Evolutionary conservation across 2,113 vertebrate species (phyloP).

Genomic region (Lophochroa leadbeateri): DNA sequence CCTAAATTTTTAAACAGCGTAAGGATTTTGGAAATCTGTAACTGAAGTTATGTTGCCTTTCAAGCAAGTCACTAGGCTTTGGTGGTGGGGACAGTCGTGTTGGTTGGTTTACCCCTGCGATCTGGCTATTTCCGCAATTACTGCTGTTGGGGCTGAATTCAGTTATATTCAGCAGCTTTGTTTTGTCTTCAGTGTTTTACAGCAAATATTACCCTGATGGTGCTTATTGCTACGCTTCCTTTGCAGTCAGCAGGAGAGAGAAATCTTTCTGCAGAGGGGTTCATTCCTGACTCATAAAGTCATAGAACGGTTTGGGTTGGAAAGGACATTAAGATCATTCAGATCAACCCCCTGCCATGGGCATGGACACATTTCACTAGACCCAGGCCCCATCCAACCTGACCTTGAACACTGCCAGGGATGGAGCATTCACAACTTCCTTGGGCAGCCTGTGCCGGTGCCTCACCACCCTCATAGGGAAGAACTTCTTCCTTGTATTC

Average conservation of each 20-base stretch:
- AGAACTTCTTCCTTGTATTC: background rate
- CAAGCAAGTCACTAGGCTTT: background rate
- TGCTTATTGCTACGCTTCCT: background rate
- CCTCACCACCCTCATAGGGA: background rate
- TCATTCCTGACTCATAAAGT: background rate
- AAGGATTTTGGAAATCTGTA: background rate
- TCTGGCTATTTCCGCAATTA: background rate
- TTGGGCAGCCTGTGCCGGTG: background rate
- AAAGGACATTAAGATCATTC: background rate
- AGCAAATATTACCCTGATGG: background rate
- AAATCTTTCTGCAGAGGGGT: background rate
- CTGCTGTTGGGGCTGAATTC: background rate
- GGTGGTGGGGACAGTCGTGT: background rate
- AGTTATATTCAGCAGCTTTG: background rate
- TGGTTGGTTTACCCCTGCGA: background rate
- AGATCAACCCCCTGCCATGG: background rate
- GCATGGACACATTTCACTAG: background rate
- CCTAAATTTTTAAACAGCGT: background rate
- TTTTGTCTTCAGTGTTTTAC: too few relatives aligned
- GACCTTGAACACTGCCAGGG: background rate
- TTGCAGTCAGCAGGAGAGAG: background rate
- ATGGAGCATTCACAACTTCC: background rate
- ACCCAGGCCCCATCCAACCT: background rate
- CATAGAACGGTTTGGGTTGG: background rate
- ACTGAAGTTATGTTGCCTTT: background rate